Evolutionary conservation across 2,888 invertebrate genomes (phyloP).

Genomic region (Panopea generosa): DNA sequence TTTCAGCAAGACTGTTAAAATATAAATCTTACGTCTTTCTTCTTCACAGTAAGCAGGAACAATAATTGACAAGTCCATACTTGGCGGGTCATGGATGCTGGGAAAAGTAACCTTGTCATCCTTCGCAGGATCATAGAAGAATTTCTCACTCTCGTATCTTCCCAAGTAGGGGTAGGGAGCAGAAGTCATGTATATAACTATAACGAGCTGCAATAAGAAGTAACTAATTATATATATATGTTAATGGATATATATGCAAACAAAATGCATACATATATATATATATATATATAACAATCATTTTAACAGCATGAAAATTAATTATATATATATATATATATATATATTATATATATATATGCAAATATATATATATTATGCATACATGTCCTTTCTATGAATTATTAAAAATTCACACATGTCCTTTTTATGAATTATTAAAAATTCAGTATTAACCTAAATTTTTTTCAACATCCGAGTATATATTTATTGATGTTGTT

Average conservation of each 20-base stretch:
- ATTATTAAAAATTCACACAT: too few relatives aligned
- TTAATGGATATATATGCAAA: background rate
- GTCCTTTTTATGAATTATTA: too few relatives aligned
- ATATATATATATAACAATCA: too few relatives aligned
- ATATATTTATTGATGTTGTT: too few relatives aligned
- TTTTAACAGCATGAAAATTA: too few relatives aligned
- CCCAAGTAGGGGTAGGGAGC: conserved; percentile 79
- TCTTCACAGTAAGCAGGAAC: conserved; percentile 99
- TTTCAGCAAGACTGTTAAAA: too few relatives aligned
- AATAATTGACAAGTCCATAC: conserved; percentile 93
- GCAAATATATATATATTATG: too few relatives aligned
- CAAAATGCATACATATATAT: background rate
- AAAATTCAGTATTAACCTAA: too few relatives aligned
- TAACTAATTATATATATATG: background rate
- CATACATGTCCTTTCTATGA: too few relatives aligned
- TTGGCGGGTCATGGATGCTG: conserved; percentile 89
- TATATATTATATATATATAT: background rate
- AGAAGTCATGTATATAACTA: conserved; percentile 77
- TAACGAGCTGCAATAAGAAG: conserved; percentile 68
- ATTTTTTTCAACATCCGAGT: too few relatives aligned
- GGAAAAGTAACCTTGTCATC: conserved; percentile 89
- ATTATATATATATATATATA: too few relatives aligned
- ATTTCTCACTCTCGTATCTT: conserved; percentile 91
- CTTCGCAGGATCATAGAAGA: conserved; percentile 89
- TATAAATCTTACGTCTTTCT: conserved; percentile 93